Evolutionary conservation across 2,888 invertebrate genomes (phyloP).

Genomic region (Dicycla oo): DNA sequence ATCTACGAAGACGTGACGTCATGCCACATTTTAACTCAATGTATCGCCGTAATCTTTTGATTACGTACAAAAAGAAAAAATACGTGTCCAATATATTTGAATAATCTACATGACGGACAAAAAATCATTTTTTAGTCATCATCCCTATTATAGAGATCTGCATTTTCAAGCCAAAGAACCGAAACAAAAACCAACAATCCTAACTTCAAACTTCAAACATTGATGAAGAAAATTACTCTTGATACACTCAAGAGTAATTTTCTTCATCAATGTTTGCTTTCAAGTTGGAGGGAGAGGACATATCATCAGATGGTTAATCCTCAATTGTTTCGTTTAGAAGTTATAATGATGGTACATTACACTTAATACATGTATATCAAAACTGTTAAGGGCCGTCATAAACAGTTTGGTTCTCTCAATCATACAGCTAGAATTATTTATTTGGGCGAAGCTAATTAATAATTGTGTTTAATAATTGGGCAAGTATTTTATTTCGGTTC

Average conservation of each 20-base stretch:
- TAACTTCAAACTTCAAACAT: neutral
- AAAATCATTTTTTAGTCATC: too few relatives aligned
- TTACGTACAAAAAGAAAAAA: too few relatives aligned
- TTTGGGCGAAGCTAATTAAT: neutral
- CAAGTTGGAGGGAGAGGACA: slow-evolving; percentile 25
- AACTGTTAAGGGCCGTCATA: slow-evolving; percentile 10
- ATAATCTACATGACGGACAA: too few relatives aligned
- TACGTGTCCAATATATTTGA: too few relatives aligned
- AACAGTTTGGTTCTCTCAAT: slow-evolving; percentile 13
- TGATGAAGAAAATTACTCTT: too few relatives aligned
- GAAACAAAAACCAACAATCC: neutral
- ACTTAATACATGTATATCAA: slow-evolving; percentile 19
- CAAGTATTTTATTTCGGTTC: neutral
- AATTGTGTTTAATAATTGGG: neutral
- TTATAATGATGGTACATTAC: slow-evolving; percentile 36
- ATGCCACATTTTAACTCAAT: too few relatives aligned
- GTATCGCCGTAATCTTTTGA: too few relatives aligned
- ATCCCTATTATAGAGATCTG: neutral
- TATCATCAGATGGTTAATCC: slow-evolving; percentile 28
- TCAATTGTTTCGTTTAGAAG: slow-evolving; percentile 27
- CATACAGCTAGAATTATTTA: neutral
- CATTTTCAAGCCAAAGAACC: neutral
- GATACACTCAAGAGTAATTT: slow-evolving; percentile 5
- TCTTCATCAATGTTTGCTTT: slow-evolving; percentile 17
- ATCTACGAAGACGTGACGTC: too few relatives aligned